These are phyloP conservation scores for Ciconia boyciana DNA, from an alignment of 2,113 vertebrate genomes.

Conservation along the genomic window DNA sequence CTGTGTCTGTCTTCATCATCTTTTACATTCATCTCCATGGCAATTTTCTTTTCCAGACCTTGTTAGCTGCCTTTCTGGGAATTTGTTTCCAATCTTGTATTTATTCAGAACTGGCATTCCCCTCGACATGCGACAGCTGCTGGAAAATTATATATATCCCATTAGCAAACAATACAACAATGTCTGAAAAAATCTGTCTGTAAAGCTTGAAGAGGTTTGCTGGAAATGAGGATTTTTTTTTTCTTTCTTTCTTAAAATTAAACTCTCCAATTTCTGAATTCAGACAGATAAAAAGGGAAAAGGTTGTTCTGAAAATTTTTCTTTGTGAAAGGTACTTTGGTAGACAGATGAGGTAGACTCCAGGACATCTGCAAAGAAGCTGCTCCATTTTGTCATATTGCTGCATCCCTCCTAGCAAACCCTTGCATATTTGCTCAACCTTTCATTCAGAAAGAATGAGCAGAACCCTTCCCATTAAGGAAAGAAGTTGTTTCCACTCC, in stretches of 20 bases:
- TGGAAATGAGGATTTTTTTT: neutral
- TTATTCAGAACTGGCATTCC: neutral
- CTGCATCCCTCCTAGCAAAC: neutral
- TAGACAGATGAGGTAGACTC: neutral
- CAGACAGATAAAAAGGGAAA: neutral
- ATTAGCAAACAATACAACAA: neutral
- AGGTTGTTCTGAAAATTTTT: neutral
- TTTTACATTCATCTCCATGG: slow-evolving; percentile 14
- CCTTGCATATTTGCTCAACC: neutral
- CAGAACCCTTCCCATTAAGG: neutral
- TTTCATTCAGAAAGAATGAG: neutral
- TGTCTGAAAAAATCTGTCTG: neutral
- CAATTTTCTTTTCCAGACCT: neutral
- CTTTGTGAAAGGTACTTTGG: neutral
- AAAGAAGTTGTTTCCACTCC: neutral
- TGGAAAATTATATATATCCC: neutral
- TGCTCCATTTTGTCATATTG: neutral
- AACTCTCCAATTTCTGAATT: neutral
- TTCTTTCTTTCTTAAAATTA: neutral
- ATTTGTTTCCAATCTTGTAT: neutral
- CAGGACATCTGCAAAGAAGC: neutral
- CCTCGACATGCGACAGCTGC: neutral
- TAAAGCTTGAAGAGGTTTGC: neutral
- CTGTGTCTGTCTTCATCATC: neutral
- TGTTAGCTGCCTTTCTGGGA: slow-evolving; percentile 16